Percentiles rank a stretch among this genome's conserved stretches.
Conservation (phyloP, 2,113 vertebrate genomes). For the Elanus axillaris region DNA sequence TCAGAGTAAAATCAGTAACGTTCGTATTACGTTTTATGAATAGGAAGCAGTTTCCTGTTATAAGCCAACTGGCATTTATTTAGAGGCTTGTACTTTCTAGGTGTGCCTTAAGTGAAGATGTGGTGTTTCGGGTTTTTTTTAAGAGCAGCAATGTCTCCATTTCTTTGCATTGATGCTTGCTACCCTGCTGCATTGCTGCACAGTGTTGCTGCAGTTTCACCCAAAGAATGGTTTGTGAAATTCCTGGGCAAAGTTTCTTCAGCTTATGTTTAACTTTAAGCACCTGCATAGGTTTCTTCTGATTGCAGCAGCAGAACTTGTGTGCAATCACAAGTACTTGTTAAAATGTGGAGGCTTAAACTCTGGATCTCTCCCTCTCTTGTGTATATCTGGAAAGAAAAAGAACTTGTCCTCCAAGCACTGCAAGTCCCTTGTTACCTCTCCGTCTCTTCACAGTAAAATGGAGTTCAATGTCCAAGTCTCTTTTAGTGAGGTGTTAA, state of each 20-base stretch:
- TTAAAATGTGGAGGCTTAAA: not conserved
- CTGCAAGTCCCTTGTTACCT: not conserved
- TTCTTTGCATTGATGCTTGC: not conserved
- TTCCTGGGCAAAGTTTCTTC: not conserved
- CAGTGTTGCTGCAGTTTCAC: not conserved
- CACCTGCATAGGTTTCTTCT: not conserved
- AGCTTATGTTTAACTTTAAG: not conserved
- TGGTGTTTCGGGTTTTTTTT: not conserved
- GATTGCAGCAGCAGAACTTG: not conserved
- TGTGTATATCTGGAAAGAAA: not conserved
- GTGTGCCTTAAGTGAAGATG: not conserved
- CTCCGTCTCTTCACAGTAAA: not conserved
- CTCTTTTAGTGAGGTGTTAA: not conserved
- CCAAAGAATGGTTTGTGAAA: not conserved
- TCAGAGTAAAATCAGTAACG: rapidly evolving
- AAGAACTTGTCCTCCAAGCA: too few relatives aligned
- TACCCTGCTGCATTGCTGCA: rapidly evolving
- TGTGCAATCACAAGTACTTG: not conserved
- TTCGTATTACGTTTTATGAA: rapidly evolving
- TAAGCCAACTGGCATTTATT: not conserved
- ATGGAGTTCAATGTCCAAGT: not conserved
- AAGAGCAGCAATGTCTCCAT: rapidly evolving
- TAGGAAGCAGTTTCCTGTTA: not conserved
- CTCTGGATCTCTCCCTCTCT: not conserved
- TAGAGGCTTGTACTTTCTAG: not conserved